Evolutionary conservation across 2,113 vertebrate species (phyloP), one percentile per base, ranked within the genome.

Genomic region (Aythya baeri): DNA sequence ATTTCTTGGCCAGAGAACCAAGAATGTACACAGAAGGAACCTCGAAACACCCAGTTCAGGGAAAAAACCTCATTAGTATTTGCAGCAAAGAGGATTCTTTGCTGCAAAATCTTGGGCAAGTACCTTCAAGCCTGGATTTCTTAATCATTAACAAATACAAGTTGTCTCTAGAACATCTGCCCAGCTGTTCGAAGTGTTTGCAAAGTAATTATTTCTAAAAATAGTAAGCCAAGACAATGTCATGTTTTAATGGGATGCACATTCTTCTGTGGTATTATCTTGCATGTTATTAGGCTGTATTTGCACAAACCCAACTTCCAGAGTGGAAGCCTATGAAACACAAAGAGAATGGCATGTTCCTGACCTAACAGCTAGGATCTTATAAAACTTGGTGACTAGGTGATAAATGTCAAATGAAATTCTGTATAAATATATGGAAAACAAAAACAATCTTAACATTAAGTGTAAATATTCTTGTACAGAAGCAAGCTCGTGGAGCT

Each of bases 11-110:
- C 49, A 57, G 27, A 73, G 25, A 50, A 14, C 31, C 20, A 32
- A 61, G n/a, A 36, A 32, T 11, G 3, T 7, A 4, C 0, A 0
- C 4, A 71, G 21, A n/a, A 85, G 38, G 54, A 70, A 25, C 25
- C 7, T 7, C 58, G 58, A 72, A 57, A 22, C 11, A 67, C 12
- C 11, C 49, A 76, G 21, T 7, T 23, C 43, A 75, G 36, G 27
- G n/a, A 63, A 12, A 78, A 67, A 83, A 25, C 6, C 41, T 59
- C 21, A 57, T 5, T 6, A 20, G 29, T 7, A 79, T 77, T 65
- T 58, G 34, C 13, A 66, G 38, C 44, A 68, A 86, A 62, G 29
- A 32, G 5, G 49, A 68, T 6, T 78, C 50, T 59, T 52, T 46
- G 27, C 36, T 36, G 36, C 36, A 36, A 17, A 59, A 78, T 57